Evolutionary conservation across 2,113 vertebrate genomes (phyloP).

Genomic region (Spilogale gracilis): DNA sequence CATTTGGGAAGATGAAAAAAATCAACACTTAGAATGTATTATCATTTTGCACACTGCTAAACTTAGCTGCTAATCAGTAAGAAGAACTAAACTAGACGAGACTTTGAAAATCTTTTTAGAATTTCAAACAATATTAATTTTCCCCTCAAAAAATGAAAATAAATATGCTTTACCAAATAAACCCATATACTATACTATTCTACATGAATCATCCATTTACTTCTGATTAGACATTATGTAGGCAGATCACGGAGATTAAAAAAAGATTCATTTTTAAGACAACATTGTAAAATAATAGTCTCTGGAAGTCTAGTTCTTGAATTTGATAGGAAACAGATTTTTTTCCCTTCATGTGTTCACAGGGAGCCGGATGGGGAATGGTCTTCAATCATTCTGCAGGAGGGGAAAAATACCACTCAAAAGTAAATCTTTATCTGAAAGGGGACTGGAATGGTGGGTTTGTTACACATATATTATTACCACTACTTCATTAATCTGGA

Average conservation of each 20-base stretch:
- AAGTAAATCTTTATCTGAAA: not conserved
- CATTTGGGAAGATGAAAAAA: conserved; percentile 73
- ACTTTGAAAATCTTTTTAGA: conserved; percentile 27
- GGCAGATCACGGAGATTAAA: not conserved
- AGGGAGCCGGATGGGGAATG: not conserved
- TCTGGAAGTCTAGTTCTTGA: conserved; percentile 52
- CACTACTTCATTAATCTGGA: not conserved
- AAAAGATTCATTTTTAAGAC: not conserved
- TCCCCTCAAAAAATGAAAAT: conserved; percentile 56
- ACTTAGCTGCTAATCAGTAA: conserved; percentile 7
- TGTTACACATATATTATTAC: not conserved
- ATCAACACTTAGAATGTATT: conserved; percentile 43
- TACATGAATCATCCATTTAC: conserved; percentile 27
- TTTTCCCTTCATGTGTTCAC: not conserved
- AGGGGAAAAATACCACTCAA: not conserved
- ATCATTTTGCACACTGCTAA: conserved; percentile 52
- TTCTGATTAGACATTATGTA: not conserved
- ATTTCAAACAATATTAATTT: conserved; percentile 35
- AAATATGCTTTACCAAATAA: conserved; percentile 59
- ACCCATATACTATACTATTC: not conserved
- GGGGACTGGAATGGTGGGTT: not conserved
- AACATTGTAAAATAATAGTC: not conserved
- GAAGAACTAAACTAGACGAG: conserved; percentile 43
- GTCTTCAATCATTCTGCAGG: not conserved
- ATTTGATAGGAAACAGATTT: not conserved